Base-by-base conservation (phyloP, 2,797 vertebrate genomes). In the Crocodylus rhombifer region DNA sequence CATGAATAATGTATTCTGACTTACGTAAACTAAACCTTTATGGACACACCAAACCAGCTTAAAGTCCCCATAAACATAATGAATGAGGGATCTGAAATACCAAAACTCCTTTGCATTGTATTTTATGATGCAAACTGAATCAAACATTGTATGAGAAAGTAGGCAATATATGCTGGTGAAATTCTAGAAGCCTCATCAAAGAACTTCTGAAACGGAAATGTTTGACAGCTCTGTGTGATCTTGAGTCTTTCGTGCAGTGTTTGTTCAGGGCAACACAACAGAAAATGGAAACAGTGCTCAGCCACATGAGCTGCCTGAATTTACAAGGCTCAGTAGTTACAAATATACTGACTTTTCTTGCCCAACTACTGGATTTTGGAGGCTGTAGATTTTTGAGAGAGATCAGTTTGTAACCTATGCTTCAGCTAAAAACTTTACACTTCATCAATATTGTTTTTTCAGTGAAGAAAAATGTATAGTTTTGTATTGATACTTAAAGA, bases 121-220 rank as follows among this genome's bases (percentile, higher is more conserved):
- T 51, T 51, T 81, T 85, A 25, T 30, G 23, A 36, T 1, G 17
- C 76, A 86, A 82, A 58, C 23, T 21, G 51, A 65, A 89, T 71
- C 89, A 58, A n/a, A 42, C 56, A 9, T 58, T 25, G 20, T 1
- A 16, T 20, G 81, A 14, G 69, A 58, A 62, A 88, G 33, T 2
- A 7, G 80, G 86, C 0, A n/a, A 16, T 9, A 26, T 5, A 4
- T 11, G 33, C 3, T 0, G 26, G 61, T 26, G 73, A 36, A 4
- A 1, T 30, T 89, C 71, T 77, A 82, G 82, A 87, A 95, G 65
- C 51, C 79, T 86, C 80, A 56, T n/a, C 36, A 42, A 57, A 81
- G 71, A 93, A 89, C 82, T 62, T 81, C 89, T 80, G 84, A 86
- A 93, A 83, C 87, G 86, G 67, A 80, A 91, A 55, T 42, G 20